phyloP scores from a whole-genome alignment of 2,113 vertebrate species.

The Empidonax traillii region DNA sequence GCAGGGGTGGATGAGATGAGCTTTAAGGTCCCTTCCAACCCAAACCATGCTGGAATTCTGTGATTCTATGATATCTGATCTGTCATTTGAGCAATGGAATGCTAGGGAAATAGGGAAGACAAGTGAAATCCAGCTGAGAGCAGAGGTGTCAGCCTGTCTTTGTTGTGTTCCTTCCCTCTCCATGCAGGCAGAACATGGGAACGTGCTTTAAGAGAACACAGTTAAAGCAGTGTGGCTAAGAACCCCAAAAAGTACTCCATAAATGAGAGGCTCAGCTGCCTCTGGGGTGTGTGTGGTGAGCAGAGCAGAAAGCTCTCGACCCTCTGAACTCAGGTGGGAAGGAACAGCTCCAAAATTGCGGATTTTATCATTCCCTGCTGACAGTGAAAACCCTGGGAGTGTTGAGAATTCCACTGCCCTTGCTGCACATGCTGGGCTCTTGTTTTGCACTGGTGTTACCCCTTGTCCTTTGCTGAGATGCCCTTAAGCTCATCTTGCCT shows the following conservation, averaged over 20 bases:
- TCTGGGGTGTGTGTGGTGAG: not conserved
- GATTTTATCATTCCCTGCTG: not conserved
- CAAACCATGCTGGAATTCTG: not conserved
- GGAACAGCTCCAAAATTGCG: not conserved
- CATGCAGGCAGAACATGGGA: not conserved
- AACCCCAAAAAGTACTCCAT: not conserved
- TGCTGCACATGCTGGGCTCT: not conserved
- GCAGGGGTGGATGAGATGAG: rapidly evolving
- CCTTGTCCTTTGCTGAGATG: not conserved
- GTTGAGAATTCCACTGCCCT: not conserved
- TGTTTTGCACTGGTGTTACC: not conserved
- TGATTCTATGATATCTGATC: not conserved
- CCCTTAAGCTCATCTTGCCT: not conserved
- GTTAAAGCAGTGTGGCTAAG: not conserved
- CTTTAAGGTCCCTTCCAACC: not conserved
- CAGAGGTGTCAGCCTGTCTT: not conserved
- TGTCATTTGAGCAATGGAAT: not conserved
- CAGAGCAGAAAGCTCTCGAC: not conserved
- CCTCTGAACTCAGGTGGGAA: not conserved
- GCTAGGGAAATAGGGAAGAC: not conserved
- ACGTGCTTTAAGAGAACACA: not conserved
- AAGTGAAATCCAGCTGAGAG: not conserved
- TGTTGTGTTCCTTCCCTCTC: not conserved
- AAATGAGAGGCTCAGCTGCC: not conserved
- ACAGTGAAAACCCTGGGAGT: not conserved